Base-by-base conservation (phyloP, 2,797 vertebrate species). In the Nannoperca obscura region DNA sequence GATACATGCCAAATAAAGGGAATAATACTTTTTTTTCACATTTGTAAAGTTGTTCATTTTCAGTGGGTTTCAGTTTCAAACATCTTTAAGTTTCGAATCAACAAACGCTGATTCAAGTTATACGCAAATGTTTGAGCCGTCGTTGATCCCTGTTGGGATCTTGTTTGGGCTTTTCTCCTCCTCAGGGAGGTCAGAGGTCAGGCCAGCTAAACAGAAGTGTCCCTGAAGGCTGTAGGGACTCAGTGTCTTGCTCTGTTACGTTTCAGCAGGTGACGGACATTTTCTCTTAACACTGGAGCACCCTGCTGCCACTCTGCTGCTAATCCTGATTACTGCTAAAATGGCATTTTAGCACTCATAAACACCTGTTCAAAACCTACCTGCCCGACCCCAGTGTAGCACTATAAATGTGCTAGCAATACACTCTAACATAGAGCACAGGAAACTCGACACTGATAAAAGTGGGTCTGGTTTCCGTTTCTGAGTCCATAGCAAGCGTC, bases 391-490 rank as follows among this genome's bases (percentile, higher is more conserved):
- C 85, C 74, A 66, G 81, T 91, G 91, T 52, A 97, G 97, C 98
- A 99, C 97, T 80, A 86, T 90, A 94, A 97, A 96, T 72, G 97
- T 97, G 97, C 97, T 91, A 83, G 94, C 85, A 89, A 96, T 83
- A 95, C 95, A 97, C 98, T 99, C 98, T 99, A 99, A 99, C 96
- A 95, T 99, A 99, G 98, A 99, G 98, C 95, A 98, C 95, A 86
- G 92, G 87, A 93, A 92, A 95, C 92, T 79, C 85, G 80, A 95
- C 95, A 90, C 90, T 89, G 89, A 89, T 91, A 94, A 95, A 94
- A 94, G 90, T 91, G 84, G 90, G 83, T 91, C 92, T 89, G 84
- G 84, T 90, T 93, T 93, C 92, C 90, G 81, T 83, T n/a, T n/a
- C n/a, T n/a, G 71, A 78, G 80, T 84, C 87, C 80, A 68, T 87